Conservation (phyloP, 2,797 vertebrate genomes). For the Myripristis murdjan region DNA sequence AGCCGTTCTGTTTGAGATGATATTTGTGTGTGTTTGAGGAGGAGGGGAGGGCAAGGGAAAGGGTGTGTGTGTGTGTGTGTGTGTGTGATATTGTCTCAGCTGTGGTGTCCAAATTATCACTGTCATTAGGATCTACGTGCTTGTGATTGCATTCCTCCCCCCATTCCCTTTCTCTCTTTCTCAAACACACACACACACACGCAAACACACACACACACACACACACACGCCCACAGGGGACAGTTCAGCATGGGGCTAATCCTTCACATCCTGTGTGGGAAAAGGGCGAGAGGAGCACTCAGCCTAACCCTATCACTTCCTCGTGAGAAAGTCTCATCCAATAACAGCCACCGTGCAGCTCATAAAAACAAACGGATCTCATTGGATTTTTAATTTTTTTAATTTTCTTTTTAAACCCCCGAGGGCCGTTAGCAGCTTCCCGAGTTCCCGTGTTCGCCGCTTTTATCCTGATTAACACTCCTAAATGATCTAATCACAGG, state of each 20-base stretch:
- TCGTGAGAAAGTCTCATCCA: conserved; percentile 61
- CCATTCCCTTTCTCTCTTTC: conserved; percentile 58
- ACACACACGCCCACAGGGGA: conserved; percentile 58
- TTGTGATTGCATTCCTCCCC: conserved; percentile 65
- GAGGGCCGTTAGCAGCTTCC: conserved; percentile 27
- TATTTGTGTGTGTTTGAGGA: conserved; percentile 9
- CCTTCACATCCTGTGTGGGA: conserved; percentile 77
- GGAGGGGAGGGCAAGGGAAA: background rate
- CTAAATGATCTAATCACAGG: background rate
- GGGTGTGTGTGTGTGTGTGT: background rate
- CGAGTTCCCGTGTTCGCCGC: conserved; percentile 7
- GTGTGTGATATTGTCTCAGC: conserved; percentile 77
- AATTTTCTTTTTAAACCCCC: conserved; percentile 20
- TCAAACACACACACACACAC: conserved; percentile 55
- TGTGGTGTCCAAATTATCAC: conserved; percentile 81
- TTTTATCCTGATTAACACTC: conserved; percentile 16
- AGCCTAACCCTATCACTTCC: conserved; percentile 52
- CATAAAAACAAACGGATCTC: conserved; percentile 40
- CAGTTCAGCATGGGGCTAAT: conserved; percentile 60
- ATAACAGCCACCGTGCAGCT: conserved; percentile 26
- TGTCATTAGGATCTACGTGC: conserved; percentile 67
- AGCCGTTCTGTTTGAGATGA: too few species aligned
- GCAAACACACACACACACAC: conserved; percentile 44
- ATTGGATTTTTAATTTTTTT: too few species aligned
- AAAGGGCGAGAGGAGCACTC: conserved; percentile 45